Base-by-base conservation (phyloP, 1,140 invertebrate genomes). In the Cotesia typhae region DNA sequence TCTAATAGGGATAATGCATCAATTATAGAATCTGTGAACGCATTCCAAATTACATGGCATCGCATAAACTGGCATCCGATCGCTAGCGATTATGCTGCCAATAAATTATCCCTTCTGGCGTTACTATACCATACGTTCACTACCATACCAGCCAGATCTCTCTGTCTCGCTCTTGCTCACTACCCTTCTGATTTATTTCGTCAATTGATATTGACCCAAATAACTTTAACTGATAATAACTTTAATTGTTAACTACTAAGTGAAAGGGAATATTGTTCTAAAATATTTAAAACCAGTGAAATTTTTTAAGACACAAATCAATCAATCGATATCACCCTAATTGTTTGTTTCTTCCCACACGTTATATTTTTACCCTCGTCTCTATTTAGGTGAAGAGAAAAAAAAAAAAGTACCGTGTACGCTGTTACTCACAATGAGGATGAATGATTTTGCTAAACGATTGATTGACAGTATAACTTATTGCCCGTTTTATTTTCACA, bases 1-100 rank as follows among this genome's bases (percentile, higher is more conserved):
- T 82, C 80, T 83, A 83, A 82, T 82, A 81, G 79, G 71, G 65
- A 70, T 71, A 69, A 84, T 82, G 78, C 81, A 84, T 84, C 82
- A 83, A 84, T 84, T 83, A 83, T 82, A 80, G 81, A 82, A 81
- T 83, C 82, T 80, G 71, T 76, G 77, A 74, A 66, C 73, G 66
- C 74, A n/a, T 60, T 70, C 75, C 76, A 76, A 74, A 78, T 79
- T 79, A 79, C 80, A 80, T 70, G 76, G 69, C 72, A 65, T 55
- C 77, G 79, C 80, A 80, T 81, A 81, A 47, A 82, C 78, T 64
- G 60, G 79, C 76, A 63, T 52, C 74, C 78, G 78, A 83, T 84
- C 79, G 78, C 75, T 71, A 67, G 59, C 80, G 80, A 84, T 83
- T 83, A 82, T 83, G 79, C 75, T 75, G 78, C 79, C 79, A 81